These are phyloP conservation scores for Lysiphlebus fabarum DNA, from an alignment of 1,140 invertebrate species.

Conservation along the genomic window DNA sequence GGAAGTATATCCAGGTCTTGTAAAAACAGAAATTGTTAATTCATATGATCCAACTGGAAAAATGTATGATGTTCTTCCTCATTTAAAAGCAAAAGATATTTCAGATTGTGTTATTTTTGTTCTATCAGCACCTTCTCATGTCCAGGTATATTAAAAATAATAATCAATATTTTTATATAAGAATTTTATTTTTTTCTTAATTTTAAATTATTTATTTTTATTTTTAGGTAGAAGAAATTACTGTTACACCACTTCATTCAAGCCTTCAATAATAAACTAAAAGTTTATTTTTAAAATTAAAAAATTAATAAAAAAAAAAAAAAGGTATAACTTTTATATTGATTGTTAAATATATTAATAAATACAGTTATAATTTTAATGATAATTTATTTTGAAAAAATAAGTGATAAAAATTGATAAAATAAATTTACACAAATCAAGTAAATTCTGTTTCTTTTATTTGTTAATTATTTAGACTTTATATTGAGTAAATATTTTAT, in stretches of 20 bases:
- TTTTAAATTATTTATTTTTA: background rate
- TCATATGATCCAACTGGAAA: conserved; percentile 25
- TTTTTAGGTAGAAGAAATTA: conserved; percentile 22
- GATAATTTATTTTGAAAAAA: too few relatives aligned
- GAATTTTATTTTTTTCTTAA: background rate
- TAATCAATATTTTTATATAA: background rate
- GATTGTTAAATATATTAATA: too few relatives aligned
- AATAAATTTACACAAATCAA: too few relatives aligned
- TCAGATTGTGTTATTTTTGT: conserved; percentile 55
- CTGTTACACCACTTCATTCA: conserved; percentile 27
- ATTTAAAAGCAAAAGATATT: conserved; percentile 54
- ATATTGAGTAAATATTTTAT: too few relatives aligned
- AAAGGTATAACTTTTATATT: too few relatives aligned
- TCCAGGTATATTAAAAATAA: conserved; percentile 48
- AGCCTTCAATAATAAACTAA: conserved; percentile 9
- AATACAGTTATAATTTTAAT: too few relatives aligned
- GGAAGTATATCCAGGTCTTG: conserved; percentile 62
- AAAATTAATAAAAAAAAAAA: too few relatives aligned
- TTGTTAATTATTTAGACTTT: too few relatives aligned
- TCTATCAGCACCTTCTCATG: conserved; percentile 52
- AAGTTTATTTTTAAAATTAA: too few relatives aligned
- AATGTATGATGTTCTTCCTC: conserved; percentile 20
- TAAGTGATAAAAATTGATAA: too few relatives aligned
- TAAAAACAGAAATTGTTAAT: conserved; percentile 57
- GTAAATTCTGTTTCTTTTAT: too few relatives aligned